These are phyloP conservation scores for Sebastes hopkinsi DNA, from an alignment of 2,797 vertebrate genomes.

Conservation along the genomic window DNA sequence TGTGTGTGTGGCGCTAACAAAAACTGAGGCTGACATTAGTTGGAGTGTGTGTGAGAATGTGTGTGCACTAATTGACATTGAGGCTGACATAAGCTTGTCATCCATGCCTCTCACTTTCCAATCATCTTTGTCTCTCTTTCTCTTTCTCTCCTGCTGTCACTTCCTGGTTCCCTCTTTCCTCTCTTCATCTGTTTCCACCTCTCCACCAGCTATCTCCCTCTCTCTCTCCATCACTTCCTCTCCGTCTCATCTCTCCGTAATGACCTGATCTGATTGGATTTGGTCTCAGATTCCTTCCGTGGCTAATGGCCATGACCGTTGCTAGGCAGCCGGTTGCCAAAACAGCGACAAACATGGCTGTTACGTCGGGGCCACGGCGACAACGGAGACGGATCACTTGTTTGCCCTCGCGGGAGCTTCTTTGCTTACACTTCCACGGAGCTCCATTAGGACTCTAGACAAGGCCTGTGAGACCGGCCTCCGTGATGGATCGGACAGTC, in stretches of 20 bases:
- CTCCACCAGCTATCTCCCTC: background rate
- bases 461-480: constrained; percentile 13
- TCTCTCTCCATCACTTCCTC: constrained; percentile 45
- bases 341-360: constrained; percentile 66
- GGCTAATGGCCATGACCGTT: constrained; percentile 71
- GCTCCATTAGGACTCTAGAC: constrained; percentile 47
- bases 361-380: background rate
- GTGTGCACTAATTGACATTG: constrained; percentile 60
- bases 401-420: constrained; percentile 42
- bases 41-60: background rate
- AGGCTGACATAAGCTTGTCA: constrained; percentile 55
- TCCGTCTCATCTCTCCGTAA: constrained; percentile 63
- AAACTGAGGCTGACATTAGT: background rate
- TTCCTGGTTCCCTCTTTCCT: background rate
- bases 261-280: constrained; percentile 78
- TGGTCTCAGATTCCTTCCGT: constrained; percentile 67
- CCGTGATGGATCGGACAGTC: constrained; percentile 38
- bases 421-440: constrained; percentile 47
- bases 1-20: constrained; percentile 2
- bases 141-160: background rate
- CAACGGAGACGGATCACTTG: constrained; percentile 57
- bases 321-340: constrained; percentile 63
- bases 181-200: background rate
- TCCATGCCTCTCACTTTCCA: constrained; percentile 31
- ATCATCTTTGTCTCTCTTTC: constrained; percentile 14